Conservation (phyloP, 2,797 vertebrate species). For the Sebastes vulpes region DNA sequence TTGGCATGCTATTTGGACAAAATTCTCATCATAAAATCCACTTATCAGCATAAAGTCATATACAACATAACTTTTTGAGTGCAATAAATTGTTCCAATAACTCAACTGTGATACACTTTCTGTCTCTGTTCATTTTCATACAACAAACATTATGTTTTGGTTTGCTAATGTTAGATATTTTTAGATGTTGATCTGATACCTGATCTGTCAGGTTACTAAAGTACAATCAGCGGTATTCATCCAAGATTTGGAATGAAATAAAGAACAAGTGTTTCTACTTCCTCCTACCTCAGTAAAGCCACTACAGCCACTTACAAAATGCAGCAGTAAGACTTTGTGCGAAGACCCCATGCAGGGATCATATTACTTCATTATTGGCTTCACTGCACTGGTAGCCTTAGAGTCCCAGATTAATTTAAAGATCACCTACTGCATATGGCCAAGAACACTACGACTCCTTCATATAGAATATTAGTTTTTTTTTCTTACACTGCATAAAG, state of each 20-base stretch:
- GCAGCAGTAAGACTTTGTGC: not conserved
- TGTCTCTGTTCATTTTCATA: not conserved
- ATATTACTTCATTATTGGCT: not conserved
- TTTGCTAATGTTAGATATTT: not conserved
- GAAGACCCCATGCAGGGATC: not conserved
- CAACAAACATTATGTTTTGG: not conserved
- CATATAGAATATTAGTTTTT: not conserved
- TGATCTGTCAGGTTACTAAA: not conserved
- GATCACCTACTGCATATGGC: not conserved
- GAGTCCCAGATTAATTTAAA: conserved; percentile 28
- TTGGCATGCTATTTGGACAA: not conserved
- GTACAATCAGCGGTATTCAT: not conserved
- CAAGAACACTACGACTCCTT: not conserved
- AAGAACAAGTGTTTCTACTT: not conserved
- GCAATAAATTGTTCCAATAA: not conserved
- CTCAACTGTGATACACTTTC: not conserved
- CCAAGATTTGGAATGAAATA: not conserved
- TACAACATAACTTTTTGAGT: not conserved
- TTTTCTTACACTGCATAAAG: not conserved
- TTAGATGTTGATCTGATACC: not conserved
- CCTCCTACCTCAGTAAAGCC: not conserved
- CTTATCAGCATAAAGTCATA: not conserved
- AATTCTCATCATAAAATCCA: not conserved
- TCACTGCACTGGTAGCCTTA: conserved; percentile 6
- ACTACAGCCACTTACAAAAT: not conserved